phyloP scores from a whole-genome alignment of 2,113 vertebrate species.

The Catharus fuscescens region DNA sequence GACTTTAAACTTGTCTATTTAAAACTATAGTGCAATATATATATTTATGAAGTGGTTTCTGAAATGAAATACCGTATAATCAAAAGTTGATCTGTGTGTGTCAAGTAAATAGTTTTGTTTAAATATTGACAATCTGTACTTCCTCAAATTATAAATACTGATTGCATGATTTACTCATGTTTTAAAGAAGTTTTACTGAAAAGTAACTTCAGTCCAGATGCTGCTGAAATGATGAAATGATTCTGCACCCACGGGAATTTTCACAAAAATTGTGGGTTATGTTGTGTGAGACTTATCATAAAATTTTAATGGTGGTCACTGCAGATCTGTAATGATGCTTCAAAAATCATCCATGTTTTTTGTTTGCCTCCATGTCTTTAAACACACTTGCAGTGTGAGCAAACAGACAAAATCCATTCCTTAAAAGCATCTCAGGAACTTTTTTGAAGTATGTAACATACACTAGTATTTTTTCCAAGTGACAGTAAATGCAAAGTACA shows the following conservation, averaged over 20 bases:
- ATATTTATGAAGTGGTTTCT: background rate
- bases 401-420: background rate
- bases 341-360: background rate
- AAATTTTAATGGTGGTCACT: background rate
- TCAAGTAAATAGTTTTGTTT: background rate
- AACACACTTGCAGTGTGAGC: background rate
- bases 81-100: rapidly evolving
- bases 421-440: background rate
- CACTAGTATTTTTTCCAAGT: background rate
- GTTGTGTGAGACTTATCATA: background rate
- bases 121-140: background rate
- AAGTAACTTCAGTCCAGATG: background rate
- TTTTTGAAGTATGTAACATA: background rate
- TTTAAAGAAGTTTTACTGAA: background rate
- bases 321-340: background rate
- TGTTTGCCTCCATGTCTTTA: background rate
- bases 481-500: background rate
- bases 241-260: background rate
- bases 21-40: background rate
- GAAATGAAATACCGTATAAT: background rate
- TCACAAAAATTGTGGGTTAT: background rate
- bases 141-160: background rate
- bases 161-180: background rate
- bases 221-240: background rate
- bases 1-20: background rate